Base-by-base conservation (phyloP, 2,888 invertebrate genomes). In the Oegoconia quadripuncta region DNA sequence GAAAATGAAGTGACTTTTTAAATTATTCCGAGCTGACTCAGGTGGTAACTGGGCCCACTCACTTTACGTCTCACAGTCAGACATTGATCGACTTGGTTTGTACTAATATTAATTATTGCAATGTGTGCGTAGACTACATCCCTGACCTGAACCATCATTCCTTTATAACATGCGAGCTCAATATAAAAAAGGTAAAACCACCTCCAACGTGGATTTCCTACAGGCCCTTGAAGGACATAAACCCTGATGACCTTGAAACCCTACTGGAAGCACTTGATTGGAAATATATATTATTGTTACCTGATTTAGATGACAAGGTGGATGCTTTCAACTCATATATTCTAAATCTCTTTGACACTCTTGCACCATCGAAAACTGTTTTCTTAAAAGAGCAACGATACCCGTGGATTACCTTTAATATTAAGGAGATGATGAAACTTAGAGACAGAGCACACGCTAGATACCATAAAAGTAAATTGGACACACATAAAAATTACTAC, bases 1-100 rank as follows among this genome's bases (percentile, higher is more conserved):
- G 26, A 12, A 29, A 27, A 13, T 9, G 40, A 8, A 12, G 3
- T 2, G 16, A 44, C 0, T 37, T 34, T 27, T 9, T 44, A 2
- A 1, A 7, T 1, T 30, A 1, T n/a, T 7, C 18, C 1, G 23
- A 26, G 12, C 18, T 46, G 5, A 16, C 1, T 1, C 34, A 42
- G 9, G 3, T 13, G 5, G 12, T 35, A 9, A 26, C 25, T 20
- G 15, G 18, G 7, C 39, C 45, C 0, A 46, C 45, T 8, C 45
- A 46, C 17, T 42, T 42, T 11, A 42, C 40, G 1, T 18, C 12
- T 11, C 30, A 37, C 11, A 38, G 37, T 9, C 26, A 20, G 3
- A 42, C 45, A 4, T 6, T 46, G 1, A 27, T 46, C 3, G 40
- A 46, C 26, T 8, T 46, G 1, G 16, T 42, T 1, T 42, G 42